Evolutionary conservation across 2,888 invertebrate species (phyloP).

Genomic region (Troides oblongomaculatus): DNA sequence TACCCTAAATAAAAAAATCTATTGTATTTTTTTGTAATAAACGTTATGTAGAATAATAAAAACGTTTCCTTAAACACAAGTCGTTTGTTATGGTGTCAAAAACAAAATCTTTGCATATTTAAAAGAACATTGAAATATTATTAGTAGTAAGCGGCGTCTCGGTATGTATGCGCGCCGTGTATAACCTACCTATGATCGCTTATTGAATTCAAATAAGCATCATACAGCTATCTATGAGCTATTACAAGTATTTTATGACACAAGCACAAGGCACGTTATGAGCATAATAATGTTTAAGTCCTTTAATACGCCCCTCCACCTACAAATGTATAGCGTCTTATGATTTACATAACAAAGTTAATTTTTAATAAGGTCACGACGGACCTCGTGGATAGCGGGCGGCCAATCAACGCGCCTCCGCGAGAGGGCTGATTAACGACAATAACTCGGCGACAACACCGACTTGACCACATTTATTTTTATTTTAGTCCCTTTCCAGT

Average conservation of each 20-base stretch:
- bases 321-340: slow-evolving; percentile 9
- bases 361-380: slow-evolving; percentile 66
- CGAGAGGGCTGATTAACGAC: slow-evolving; percentile 71
- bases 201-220: slow-evolving; percentile 43
- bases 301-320: slow-evolving; percentile 23
- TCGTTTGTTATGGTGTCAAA: slow-evolving; percentile 12
- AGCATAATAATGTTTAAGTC: slow-evolving; percentile 18
- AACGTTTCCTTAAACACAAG: neutral
- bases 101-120: slow-evolving; percentile 14
- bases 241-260: slow-evolving; percentile 42
- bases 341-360: slow-evolving; percentile 52
- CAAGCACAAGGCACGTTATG: slow-evolving; percentile 28
- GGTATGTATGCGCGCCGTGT: slow-evolving; percentile 41
- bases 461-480: slow-evolving; percentile 73
- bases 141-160: slow-evolving; percentile 6
- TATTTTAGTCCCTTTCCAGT: slow-evolving; percentile 76
- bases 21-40: neutral
- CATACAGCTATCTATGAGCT: slow-evolving; percentile 37
- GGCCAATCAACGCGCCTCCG: slow-evolving; percentile 68
- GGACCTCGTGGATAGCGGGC: slow-evolving; percentile 46
- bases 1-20: neutral
- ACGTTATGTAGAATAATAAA: neutral
- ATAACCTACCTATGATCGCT: slow-evolving; percentile 42
- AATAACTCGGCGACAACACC: slow-evolving; percentile 76
- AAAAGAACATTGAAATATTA: slow-evolving; percentile 13